Percentiles rank a stretch among this genome's conserved stretches.
phyloP scores from a whole-genome alignment of 2,888 invertebrate genomes.

The Drosophila quinaria region DNA sequence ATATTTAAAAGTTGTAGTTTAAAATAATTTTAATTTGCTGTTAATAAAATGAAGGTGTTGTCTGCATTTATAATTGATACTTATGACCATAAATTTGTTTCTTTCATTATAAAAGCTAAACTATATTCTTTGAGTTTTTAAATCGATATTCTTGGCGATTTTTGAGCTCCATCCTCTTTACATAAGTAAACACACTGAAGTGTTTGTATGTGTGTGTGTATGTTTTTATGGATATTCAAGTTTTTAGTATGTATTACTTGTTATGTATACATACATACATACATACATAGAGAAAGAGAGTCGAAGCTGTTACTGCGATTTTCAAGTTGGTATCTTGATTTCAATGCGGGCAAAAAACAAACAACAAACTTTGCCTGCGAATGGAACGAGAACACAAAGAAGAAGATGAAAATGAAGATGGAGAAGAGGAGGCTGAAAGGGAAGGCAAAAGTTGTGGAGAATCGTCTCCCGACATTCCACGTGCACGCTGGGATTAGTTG shows the following conservation, averaged over 20 bases:
- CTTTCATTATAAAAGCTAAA: background rate
- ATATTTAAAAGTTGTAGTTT: too few species aligned
- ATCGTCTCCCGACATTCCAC: slow-evolving; percentile 46
- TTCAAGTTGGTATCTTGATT: slow-evolving; percentile 40
- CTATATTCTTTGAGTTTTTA: background rate
- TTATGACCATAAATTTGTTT: background rate
- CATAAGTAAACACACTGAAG: slow-evolving; percentile 2
- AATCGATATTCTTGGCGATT: slow-evolving; percentile 10
- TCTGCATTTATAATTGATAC: background rate
- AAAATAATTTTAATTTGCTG: too few species aligned
- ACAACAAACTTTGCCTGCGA: slow-evolving; percentile 34
- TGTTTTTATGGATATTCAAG: slow-evolving; percentile 22
- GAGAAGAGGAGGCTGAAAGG: slow-evolving; percentile 2
- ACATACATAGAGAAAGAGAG: background rate
- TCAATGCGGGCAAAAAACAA: slow-evolving; percentile 26
- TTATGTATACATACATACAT: background rate
- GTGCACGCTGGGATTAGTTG: slow-evolving; percentile 75
- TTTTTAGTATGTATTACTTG: slow-evolving; percentile 17
- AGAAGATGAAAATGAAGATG: background rate
- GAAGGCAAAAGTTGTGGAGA: slow-evolving; percentile 19
- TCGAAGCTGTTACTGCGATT: slow-evolving; percentile 27
- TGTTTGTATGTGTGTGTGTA: background rate
- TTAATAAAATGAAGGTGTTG: too few species aligned
- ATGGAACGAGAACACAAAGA: slow-evolving; percentile 9
- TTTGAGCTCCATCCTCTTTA: background rate